These are phyloP conservation scores for Gryllus longicercus DNA, from an alignment of 2,888 invertebrate species.

Conservation along the genomic window DNA sequence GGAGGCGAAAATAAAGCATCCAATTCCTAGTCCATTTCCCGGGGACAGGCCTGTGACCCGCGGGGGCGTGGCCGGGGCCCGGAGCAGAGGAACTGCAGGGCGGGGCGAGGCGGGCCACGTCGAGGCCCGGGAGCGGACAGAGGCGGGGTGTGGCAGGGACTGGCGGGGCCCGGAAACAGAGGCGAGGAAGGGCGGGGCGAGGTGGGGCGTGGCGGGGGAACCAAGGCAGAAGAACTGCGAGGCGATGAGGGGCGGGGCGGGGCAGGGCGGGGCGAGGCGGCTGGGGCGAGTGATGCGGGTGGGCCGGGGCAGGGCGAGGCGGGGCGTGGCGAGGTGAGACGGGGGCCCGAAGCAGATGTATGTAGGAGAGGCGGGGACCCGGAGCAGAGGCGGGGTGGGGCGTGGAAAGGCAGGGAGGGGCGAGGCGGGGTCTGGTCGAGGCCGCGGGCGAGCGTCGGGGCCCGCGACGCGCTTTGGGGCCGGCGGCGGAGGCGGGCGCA, in stretches of 20 bases:
- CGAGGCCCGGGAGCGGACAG: not conserved
- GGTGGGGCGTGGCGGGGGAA: not conserved
- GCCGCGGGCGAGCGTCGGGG: not conserved
- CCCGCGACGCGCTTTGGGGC: not conserved
- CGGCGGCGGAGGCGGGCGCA: not conserved
- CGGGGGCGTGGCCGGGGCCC: not conserved
- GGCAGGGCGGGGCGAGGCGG: too few relatives aligned
- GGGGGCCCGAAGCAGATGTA: not conserved
- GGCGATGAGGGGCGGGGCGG: too few relatives aligned
- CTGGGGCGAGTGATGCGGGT: too few relatives aligned
- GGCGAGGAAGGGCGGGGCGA: not conserved
- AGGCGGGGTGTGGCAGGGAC: not conserved
- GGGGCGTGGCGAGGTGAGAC: not conserved
- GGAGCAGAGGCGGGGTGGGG: too few relatives aligned
- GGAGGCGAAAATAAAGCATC: not conserved
- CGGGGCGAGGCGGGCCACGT: not conserved
- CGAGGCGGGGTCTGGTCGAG: not conserved
- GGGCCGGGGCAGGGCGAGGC: not conserved
- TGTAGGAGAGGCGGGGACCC: not conserved
- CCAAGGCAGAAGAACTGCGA: too few relatives aligned
- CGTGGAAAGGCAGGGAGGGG: not conserved
- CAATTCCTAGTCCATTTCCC: slow-evolving; percentile 17
- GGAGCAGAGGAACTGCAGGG: not conserved
- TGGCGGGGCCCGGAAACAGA: too few relatives aligned
- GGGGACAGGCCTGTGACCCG: not conserved